Conservation (phyloP, 2,888 invertebrate species). For the Zaprionus lineosus region DNA sequence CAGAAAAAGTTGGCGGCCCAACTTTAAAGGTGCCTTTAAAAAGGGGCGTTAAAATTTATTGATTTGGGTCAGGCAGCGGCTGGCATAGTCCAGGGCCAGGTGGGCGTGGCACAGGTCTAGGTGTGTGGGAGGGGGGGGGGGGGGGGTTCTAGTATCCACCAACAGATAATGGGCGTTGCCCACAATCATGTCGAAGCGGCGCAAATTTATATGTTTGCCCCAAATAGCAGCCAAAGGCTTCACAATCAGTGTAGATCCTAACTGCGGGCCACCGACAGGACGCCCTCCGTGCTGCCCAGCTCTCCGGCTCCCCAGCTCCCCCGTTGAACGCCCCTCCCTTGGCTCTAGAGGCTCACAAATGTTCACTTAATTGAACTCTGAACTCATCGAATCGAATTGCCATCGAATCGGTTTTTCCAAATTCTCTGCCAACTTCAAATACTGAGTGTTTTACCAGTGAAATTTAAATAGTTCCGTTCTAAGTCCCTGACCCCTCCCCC, state of each 20-base stretch:
- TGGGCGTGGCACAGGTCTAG: background rate
- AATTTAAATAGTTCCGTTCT: conserved; percentile 62
- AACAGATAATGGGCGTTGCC: conserved; percentile 29
- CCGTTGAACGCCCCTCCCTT: background rate
- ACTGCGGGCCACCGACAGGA: too few species aligned
- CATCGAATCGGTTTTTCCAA: conserved; percentile 22
- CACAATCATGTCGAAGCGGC: conserved; percentile 20
- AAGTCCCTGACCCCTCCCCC: background rate
- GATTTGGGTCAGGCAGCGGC: conserved; percentile 45
- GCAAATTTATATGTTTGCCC: conserved; percentile 69
- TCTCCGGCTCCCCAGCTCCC: background rate
- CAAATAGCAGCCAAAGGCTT: conserved; percentile 67
- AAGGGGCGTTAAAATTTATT: conserved; percentile 60
- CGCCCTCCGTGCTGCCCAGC: too few species aligned
- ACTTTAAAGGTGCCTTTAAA: conserved; percentile 37
- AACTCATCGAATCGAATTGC: conserved; percentile 41
- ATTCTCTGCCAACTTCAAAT: conserved; percentile 19
- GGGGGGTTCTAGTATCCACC: background rate
- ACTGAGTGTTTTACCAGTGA: conserved; percentile 44
- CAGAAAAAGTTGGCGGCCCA: conserved; percentile 6
- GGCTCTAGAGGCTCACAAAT: conserved; percentile 28
- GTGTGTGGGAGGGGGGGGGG: background rate
- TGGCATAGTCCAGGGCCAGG: background rate
- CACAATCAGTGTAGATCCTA: conserved; percentile 58
- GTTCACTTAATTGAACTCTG: conserved; percentile 72